Percentiles rank a stretch among this genome's conserved stretches.
These are phyloP conservation scores for Achatina immaculata DNA, from an alignment of 1,140 invertebrate genomes.

Conservation along the genomic window DNA sequence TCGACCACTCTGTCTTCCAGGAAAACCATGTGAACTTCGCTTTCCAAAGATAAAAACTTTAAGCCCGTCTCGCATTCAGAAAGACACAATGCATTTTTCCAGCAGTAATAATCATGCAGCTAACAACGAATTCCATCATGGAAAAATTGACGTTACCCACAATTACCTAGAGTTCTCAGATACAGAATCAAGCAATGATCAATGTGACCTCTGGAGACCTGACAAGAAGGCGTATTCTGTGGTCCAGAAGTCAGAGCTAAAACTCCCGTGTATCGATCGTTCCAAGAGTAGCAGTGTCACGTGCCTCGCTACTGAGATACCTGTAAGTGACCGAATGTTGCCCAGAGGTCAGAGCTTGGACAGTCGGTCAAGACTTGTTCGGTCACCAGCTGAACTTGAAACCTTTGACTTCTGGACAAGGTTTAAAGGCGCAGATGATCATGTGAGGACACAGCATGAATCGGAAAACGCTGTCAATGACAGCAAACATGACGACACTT, in stretches of 20 bases:
- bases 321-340: background rate
- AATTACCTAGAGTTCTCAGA: background rate
- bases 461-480: background rate
- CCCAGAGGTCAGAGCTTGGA: background rate
- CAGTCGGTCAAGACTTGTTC: background rate
- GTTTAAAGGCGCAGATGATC: background rate
- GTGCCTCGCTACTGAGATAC: background rate
- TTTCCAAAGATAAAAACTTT: background rate
- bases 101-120: background rate
- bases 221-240: background rate
- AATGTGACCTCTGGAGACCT: no score
- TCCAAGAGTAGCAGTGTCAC: slow-evolving; percentile 13
- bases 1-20: background rate
- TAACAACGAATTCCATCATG: background rate
- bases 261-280: slow-evolving; percentile 14
- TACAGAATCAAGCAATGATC: no score
- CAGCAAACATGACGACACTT: background rate
- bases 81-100: background rate
- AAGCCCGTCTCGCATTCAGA: background rate
- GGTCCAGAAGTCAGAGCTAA: background rate
- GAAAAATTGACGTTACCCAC: background rate
- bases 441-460: background rate
- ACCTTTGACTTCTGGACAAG: background rate
- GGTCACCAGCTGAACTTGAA: background rate
- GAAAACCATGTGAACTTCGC: background rate